These are phyloP conservation scores for Larimichthys crocea DNA, from an alignment of 2,113 vertebrate species.

Conservation along the genomic window DNA sequence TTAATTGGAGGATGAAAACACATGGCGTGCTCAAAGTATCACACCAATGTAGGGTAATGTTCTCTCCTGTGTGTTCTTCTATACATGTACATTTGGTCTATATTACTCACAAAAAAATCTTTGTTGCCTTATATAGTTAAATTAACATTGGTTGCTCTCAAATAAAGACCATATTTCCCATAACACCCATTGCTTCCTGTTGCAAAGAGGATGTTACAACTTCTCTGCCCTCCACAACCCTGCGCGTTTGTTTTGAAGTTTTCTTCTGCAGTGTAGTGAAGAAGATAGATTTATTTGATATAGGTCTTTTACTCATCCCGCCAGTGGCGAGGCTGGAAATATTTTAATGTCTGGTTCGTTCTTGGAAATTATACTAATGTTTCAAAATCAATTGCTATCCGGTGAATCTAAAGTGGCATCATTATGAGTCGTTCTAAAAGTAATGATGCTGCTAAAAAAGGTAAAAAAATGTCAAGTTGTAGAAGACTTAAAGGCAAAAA, in stretches of 20 bases:
- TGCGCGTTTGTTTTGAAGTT: slow-evolving; percentile 30
- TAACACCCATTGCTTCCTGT: slow-evolving; percentile 52
- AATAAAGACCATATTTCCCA: slow-evolving; percentile 46
- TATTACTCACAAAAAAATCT: not conserved
- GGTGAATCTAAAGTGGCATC: not conserved
- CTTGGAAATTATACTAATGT: not conserved
- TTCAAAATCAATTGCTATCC: not conserved
- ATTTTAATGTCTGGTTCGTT: not conserved
- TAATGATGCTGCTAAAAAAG: not conserved
- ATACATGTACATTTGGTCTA: rapidly evolving
- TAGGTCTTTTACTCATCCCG: not conserved
- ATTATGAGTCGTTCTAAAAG: not conserved
- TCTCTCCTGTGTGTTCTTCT: not conserved
- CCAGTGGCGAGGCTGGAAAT: too few species aligned
- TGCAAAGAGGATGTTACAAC: slow-evolving; percentile 56
- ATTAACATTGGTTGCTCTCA: not conserved
- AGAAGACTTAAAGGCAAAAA: not conserved
- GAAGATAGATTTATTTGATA: not conserved
- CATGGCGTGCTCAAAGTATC: not conserved
- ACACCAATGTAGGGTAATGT: not conserved
- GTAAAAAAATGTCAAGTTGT: not conserved
- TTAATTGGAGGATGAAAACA: slow-evolving; percentile 44
- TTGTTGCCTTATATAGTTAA: not conserved
- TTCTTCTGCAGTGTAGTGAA: slow-evolving; percentile 5
- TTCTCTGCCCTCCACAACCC: not conserved